These are phyloP conservation scores for Nomada lathburiana DNA, from an alignment of 2,888 invertebrate species.

Conservation along the genomic window DNA sequence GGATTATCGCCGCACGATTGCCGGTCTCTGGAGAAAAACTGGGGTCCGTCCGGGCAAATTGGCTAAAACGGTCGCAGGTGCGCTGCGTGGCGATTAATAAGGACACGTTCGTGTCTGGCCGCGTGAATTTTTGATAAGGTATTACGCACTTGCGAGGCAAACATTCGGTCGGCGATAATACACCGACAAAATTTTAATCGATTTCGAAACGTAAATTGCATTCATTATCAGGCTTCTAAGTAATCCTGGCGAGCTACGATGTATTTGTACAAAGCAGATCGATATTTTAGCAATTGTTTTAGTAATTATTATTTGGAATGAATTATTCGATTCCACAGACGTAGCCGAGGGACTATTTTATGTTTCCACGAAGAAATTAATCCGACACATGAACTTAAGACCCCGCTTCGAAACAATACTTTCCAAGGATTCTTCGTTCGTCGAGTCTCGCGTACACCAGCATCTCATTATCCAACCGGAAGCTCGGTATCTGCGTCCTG, in stretches of 20 bases:
- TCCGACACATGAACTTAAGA: no score
- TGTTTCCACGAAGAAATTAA: no score
- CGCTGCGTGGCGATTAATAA: not conserved
- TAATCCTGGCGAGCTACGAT: not conserved
- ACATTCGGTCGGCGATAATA: no score
- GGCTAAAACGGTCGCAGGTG: not conserved
- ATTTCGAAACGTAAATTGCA: not conserved
- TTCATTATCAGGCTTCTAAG: not conserved
- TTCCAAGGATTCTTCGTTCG: not conserved
- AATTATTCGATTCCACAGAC: no score
- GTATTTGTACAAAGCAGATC: no score
- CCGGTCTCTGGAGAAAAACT: conserved; percentile 44
- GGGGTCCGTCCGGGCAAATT: conserved; percentile 4
- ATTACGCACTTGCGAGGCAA: no score
- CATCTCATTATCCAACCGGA: conserved; percentile 17
- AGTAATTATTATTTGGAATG: no score
- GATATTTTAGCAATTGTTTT: no score
- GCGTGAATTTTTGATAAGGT: not conserved
- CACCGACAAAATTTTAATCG: no score
- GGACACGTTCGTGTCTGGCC: no score
- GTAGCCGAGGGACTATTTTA: no score
- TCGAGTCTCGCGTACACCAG: not conserved
- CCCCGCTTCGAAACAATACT: no score
- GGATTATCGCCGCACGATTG: conserved; percentile 46
- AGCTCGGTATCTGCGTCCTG: not conserved